Base-by-base conservation (phyloP, 23 tunicate genomes). In the Styela clava region DNA sequence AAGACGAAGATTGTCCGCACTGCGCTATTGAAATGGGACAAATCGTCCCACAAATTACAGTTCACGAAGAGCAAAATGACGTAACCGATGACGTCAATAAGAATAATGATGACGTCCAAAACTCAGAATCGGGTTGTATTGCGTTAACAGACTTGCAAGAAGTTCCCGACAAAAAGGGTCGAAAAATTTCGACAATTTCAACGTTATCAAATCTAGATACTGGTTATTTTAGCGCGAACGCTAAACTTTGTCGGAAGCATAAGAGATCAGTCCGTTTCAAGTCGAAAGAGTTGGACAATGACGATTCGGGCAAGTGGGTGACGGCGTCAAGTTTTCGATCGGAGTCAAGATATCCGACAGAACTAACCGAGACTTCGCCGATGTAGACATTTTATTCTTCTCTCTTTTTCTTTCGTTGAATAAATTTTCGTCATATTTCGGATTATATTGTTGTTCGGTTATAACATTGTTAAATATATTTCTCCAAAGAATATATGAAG, bases 1-100 rank as follows among this genome's bases (percentile, higher is more conserved):
- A 67, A 67, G 71, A 67, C 30, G n/a, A 61, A 21, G 71, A 67
- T 67, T 67, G 71, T 22, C 71, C 71, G 22, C 71, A 25, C 24
- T 67, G 71, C 24, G 1, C 1, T 29, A 29, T 29, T 29, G 71
- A 67, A 67, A 27, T 67, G 71, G 56, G 12, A 44, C 56, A 44
- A 44, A 44, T 44, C 12, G 12, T 12, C 7, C 56, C 56, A 12
- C 56, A 44, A 44, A 44, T 5, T 44, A 12, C 7, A 7, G 56
- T 44, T 5, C 7, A 5, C 56, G 56, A 44, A 5, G 31, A 25
- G 16, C 16, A 16, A 0, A 29, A 19, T 67, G 71, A 67, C 16
- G n/a, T 0, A 16, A 22, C 21, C 2, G 71, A 67, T 67, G 71
- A 67, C 71, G 71, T 67, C 71, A 65, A 24, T 5, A n/a, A n/a